Percentiles rank a stretch among this genome's conserved stretches.
These are phyloP conservation scores for Chanos chanos DNA, from an alignment of 2,797 vertebrate genomes.

Conservation along the genomic window DNA sequence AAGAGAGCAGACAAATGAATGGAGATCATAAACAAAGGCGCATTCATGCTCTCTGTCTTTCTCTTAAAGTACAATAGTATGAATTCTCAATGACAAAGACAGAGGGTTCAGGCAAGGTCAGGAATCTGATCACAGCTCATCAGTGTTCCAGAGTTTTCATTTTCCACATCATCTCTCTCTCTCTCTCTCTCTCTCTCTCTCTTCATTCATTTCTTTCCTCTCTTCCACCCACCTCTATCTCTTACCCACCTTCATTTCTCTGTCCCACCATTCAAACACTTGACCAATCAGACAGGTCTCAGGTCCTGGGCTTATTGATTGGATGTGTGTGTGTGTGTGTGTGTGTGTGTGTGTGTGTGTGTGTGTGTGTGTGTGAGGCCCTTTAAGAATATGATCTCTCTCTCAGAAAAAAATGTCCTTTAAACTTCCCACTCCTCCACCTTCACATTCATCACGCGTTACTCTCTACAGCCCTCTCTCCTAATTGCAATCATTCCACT, in stretches of 20 bases:
- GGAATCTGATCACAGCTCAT: too few relatives aligned
- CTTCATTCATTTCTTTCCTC: neutral
- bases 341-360: slow-evolving; percentile 8
- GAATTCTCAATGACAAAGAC: too few relatives aligned
- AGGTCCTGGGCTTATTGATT: slow-evolving; percentile 13
- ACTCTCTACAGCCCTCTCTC: neutral
- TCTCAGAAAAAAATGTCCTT: neutral
- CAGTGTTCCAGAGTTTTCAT: neutral
- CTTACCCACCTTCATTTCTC: neutral
- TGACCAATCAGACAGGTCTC: slow-evolving; percentile 17
- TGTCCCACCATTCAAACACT: neutral
- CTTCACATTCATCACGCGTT: slow-evolving; percentile 14
- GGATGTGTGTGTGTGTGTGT: neutral
- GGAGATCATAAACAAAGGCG: too few relatives aligned
- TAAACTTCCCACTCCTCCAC: slow-evolving; percentile 10
- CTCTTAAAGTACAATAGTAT: too few relatives aligned
- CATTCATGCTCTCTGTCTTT: too few relatives aligned
- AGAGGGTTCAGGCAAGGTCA: too few relatives aligned
- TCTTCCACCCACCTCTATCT: neutral
- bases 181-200: neutral
- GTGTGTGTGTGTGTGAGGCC: neutral
- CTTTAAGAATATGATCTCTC: neutral
- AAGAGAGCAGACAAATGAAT: too few relatives aligned
- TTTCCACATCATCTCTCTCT: neutral
- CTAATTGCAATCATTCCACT: slow-evolving; percentile 41